Base-by-base conservation (phyloP, 2,888 invertebrate genomes). In the Zaprionus bogoriensis region DNA sequence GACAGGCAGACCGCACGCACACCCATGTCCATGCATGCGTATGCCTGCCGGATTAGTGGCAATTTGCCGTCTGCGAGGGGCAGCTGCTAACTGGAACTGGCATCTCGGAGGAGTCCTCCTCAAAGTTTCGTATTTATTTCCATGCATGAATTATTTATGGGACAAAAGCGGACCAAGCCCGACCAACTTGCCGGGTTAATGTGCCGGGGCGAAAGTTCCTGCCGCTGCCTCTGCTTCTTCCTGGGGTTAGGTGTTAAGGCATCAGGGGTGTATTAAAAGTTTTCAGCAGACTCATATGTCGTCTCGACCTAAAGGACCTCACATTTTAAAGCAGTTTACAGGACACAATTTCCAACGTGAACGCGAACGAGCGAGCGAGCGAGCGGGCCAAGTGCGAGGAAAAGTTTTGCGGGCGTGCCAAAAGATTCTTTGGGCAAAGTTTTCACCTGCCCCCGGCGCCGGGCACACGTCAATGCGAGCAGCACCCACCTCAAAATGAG, bases 71-170 rank as follows among this genome's bases (percentile, higher is more conserved):
- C 62, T 53, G 64, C 50, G 20, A 19, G 4, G 10, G 36, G 38
- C 32, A 19, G 10, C 10, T 32, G 7, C 39, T 2, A 10, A 17
- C 28, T 32, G 22, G 10, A 4, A 17, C 9, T n/a, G 28, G 36
- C 45, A 51, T 63, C 57, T 58, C 36, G 30, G 17, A 10, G 7
- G 1, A 10, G 2, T 7, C 14, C 65, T 36, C 66, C 68, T 54
- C 74, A 81, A 84, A 84, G 67, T 81, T 76, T 64, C 20, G 61
- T 66, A 76, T 81, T 84, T 81, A 81, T 81, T 71, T 76, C 71
- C 66, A 76, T 62, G 85, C 85, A 71, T 81, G 85, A 81, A 84
- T 81, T 76, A 81, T 84, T 78, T 82, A 81, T 76, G 74, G 57
- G 32, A 67, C 76, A 66, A 74, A 68, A 69, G 61, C 63, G 41